These are phyloP conservation scores for Oncorhynchus clarkii DNA, from an alignment of 2,113 vertebrate genomes.

Conservation along the genomic window DNA sequence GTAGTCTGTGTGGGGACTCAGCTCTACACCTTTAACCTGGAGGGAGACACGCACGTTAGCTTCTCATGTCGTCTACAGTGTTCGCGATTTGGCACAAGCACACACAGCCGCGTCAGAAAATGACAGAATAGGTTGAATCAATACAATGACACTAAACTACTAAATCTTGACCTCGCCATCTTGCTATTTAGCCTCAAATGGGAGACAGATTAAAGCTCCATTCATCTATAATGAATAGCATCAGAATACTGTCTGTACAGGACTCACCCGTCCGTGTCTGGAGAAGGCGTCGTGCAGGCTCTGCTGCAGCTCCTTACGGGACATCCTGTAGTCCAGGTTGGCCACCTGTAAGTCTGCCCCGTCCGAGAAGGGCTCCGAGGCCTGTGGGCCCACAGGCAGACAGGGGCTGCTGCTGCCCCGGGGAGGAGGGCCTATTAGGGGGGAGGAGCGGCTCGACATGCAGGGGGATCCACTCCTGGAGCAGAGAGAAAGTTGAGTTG, in stretches of 20 bases:
- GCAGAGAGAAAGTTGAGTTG: background rate
- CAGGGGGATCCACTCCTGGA: constrained; percentile 85
- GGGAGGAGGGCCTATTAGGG: constrained; percentile 68
- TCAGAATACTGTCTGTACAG: background rate
- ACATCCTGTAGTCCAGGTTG: constrained; percentile 94
- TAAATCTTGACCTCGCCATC: too few relatives aligned
- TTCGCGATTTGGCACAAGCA: too few relatives aligned
- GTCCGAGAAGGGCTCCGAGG: constrained; percentile 83
- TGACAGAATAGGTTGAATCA: too few relatives aligned
- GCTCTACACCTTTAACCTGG: constrained; percentile 85
- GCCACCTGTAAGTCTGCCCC: constrained; percentile 89
- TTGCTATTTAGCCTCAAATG: too few relatives aligned
- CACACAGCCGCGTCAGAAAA: too few relatives aligned
- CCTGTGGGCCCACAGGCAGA: constrained; percentile 57
- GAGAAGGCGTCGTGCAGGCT: constrained; percentile 84
- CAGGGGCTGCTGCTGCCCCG: constrained; percentile 51
- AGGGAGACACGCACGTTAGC: background rate
- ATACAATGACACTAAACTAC: too few relatives aligned
- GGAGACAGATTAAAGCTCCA: too few relatives aligned
- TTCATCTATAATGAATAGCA: too few relatives aligned
- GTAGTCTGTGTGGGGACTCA: constrained; percentile 96
- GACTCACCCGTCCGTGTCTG: constrained; percentile 84
- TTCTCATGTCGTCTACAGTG: background rate
- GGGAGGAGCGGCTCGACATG: constrained; percentile 86
- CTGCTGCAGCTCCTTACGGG: constrained; percentile 92